A percentile compares a stretch with the other conserved stretches of the same genome.
Evolutionary conservation across 2,113 vertebrate genomes (phyloP).

Genomic region (Falco punctatus): DNA sequence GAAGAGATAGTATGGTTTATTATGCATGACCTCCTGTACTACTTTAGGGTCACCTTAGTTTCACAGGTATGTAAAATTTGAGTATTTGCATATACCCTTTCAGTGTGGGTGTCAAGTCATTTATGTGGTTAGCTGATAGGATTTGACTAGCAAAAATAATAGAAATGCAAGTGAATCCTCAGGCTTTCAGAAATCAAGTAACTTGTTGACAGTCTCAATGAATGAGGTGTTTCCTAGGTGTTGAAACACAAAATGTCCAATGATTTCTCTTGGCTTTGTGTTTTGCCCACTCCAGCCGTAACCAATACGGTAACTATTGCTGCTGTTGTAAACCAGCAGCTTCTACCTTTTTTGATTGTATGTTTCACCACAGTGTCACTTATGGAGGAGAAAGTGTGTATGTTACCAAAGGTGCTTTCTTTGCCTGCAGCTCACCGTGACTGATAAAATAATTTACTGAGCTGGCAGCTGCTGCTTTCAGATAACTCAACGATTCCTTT

Average conservation of each 20-base stretch:
- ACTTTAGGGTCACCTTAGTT: background rate
- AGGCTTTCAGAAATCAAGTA: background rate
- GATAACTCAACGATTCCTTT: constrained; percentile 39
- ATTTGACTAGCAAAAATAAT: background rate
- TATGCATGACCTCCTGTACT: fast-evolving
- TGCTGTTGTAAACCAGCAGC: background rate
- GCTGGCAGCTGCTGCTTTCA: constrained; percentile 58
- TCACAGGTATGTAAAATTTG: background rate
- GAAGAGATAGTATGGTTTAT: background rate
- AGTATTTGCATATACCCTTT: background rate
- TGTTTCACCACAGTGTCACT: background rate
- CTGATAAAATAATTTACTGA: constrained; percentile 63
- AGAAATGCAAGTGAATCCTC: background rate
- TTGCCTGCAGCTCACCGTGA: constrained; percentile 32
- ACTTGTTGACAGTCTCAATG: background rate
- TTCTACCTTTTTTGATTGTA: background rate
- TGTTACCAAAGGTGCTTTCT: constrained; percentile 1
- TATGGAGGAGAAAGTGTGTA: background rate
- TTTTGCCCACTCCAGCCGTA: background rate
- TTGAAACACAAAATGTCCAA: background rate
- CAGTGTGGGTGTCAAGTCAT: background rate
- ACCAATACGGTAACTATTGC: background rate
- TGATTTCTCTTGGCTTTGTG: background rate
- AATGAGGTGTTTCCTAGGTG: background rate
- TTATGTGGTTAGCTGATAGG: background rate